A percentile compares a stretch with the other conserved stretches of the same genome.
phyloP scores from a whole-genome alignment of 2,113 vertebrate species.

The Brachyhypopomus gauderio region DNA sequence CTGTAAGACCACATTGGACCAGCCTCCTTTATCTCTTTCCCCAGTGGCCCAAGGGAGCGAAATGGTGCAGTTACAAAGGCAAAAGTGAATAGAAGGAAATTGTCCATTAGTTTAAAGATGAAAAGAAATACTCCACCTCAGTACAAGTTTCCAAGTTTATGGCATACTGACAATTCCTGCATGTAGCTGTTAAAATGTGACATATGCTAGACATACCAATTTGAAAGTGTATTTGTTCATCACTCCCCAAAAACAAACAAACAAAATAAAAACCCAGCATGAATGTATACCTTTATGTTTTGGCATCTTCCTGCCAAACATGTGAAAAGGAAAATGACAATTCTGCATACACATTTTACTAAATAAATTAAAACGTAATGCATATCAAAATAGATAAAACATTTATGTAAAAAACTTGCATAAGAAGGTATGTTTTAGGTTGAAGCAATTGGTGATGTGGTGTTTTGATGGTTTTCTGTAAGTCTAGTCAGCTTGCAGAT shows the following conservation, averaged over 20 bases:
- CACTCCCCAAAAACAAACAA: not conserved
- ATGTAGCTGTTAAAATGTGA: conserved; percentile 6
- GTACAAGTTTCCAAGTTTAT: conserved; percentile 20
- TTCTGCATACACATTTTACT: conserved; percentile 63
- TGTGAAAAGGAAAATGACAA: conserved; percentile 61
- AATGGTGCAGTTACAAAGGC: conserved; percentile 52
- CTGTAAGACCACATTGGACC: conserved; percentile 42
- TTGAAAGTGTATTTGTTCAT: conserved; percentile 44
- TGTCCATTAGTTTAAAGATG: conserved; percentile 40
- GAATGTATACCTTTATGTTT: conserved; percentile 37
- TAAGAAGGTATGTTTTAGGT: conserved; percentile 72
- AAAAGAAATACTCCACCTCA: conserved; percentile 11
- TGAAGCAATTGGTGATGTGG: conserved; percentile 53
- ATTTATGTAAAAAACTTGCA: conserved; percentile 75
- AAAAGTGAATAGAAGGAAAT: conserved; percentile 42
- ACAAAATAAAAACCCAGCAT: conserved; percentile 34
- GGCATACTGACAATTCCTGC: conserved; percentile 26
- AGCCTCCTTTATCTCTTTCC: not conserved
- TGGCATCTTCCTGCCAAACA: conserved; percentile 55
- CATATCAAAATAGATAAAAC: conserved; percentile 71
- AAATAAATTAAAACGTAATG: conserved; percentile 63
- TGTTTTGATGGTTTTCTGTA: conserved; percentile 43
- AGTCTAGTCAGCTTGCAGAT: conserved; percentile 50
- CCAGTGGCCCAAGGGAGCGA: conserved; percentile 36
- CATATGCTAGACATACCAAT: conserved; percentile 24